These are phyloP conservation scores for Podarcis raffonei DNA, from an alignment of 2,113 vertebrate genomes.

Conservation along the genomic window DNA sequence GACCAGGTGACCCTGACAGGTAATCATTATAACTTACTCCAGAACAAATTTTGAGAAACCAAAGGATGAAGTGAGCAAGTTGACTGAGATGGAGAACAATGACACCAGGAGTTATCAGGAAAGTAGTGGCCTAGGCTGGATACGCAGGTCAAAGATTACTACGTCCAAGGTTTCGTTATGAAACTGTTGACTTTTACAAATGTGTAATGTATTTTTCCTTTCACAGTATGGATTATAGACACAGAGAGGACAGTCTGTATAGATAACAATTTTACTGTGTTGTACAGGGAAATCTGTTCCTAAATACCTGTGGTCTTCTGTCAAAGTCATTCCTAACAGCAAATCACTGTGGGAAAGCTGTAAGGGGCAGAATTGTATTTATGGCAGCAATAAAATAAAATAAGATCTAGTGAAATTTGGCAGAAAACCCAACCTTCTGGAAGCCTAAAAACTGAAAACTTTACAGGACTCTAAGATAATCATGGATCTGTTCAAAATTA, in stretches of 20 bases:
- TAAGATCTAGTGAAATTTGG: background rate
- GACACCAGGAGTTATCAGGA: constrained; percentile 57
- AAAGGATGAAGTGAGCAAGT: background rate
- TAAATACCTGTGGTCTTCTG: background rate
- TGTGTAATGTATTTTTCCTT: constrained; percentile 24
- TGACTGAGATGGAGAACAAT: constrained; percentile 36
- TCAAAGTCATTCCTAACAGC: background rate
- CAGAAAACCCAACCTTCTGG: background rate
- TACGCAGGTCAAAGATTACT: constrained; percentile 67
- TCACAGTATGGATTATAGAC: constrained; percentile 23
- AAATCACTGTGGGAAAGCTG: background rate
- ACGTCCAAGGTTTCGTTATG: constrained; percentile 66
- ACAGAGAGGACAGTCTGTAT: constrained; percentile 13
- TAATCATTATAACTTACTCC: background rate
- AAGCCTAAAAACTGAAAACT: background rate
- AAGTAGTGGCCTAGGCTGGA: constrained; percentile 18
- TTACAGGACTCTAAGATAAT: background rate
- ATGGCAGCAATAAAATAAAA: background rate
- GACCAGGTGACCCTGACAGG: background rate
- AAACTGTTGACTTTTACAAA: constrained; percentile 67
- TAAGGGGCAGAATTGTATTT: background rate
- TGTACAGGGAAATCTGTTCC: background rate
- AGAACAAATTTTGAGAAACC: rapidly evolving
- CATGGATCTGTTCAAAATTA: background rate
- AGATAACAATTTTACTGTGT: background rate